Evolutionary conservation across 2,797 vertebrate genomes (phyloP), one percentile per base, ranked within the genome.

Genomic region (Tapirus indicus): DNA sequence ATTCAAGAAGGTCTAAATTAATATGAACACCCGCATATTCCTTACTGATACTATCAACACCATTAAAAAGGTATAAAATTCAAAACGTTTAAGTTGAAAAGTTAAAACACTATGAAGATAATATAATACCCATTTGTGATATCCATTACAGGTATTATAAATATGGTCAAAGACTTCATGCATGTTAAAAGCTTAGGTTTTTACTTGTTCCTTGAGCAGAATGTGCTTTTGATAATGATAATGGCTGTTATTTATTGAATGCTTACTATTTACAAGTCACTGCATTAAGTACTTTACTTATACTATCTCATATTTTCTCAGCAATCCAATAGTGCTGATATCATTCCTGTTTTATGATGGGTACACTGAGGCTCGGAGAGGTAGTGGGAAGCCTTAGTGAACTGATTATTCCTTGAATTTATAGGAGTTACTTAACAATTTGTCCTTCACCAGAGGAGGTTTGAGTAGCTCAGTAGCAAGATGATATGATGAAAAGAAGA

Each of bases 381-480:
- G 71, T 18, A n/a, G 13, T 25, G 52, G 44, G 49, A 84, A 18
- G 0, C 32, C 47, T 85, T n/a, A 35, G 38, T 49, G 49, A 71
- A 83, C 6, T 49, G 47, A 25, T 44, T 47, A 77, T 56, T 69
- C 52, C 27, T 93, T 86, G 21, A 69, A 54, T 79, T 83, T 79
- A 12, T 54, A 52, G 71, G 4, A 69, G 32, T 77, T 64, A 41
- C 13, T 64, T 83, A 77, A 85, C 7, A 66, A 13, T 78, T 32
- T 71, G n/a, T 94, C 41, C 20, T 44, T 64, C 1, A 3, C 38
- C 12, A 41, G 58, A 91, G 38, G 64, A 88, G n/a, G 6, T 66
- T 95, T 85, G 29, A 60, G 10, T 23, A 86, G 32, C 52, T 92
- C 94, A 86, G 54, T 25, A 94, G 52, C 32, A 83, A 86, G 94